phyloP scores from a whole-genome alignment of 2,888 invertebrate species.

The Cybosia mesomella region DNA sequence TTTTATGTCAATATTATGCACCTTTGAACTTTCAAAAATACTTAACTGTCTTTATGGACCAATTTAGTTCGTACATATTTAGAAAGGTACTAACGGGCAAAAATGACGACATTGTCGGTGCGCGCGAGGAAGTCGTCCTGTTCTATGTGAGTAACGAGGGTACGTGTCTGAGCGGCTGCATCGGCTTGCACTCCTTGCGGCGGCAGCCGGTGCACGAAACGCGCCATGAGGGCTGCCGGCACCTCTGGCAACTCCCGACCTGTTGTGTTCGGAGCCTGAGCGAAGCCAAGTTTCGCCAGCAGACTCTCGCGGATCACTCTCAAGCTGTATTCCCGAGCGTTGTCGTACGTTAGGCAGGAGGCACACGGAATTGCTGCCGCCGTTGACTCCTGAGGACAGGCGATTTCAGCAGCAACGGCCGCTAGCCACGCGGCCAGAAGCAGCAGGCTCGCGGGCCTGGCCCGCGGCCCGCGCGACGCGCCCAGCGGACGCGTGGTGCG shows the following conservation, averaged over 20 bases:
- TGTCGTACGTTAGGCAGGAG: slow-evolving; percentile 86
- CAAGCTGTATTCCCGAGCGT: slow-evolving; percentile 87
- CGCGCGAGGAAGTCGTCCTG: slow-evolving; percentile 90
- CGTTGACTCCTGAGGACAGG: slow-evolving; percentile 75
- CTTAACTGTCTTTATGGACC: slow-evolving; percentile 46
- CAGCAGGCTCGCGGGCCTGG: slow-evolving; percentile 87
- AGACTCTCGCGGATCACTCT: slow-evolving; percentile 89
- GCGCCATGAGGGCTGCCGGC: slow-evolving; percentile 85
- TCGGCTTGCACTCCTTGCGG: slow-evolving; percentile 88
- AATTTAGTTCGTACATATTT: slow-evolving; percentile 31
- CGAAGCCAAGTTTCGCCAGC: slow-evolving; percentile 88
- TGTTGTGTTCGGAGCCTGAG: slow-evolving; percentile 89
- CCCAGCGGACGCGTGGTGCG: slow-evolving; percentile 87
- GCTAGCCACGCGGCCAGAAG: slow-evolving; percentile 84
- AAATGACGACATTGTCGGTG: slow-evolving; percentile 90
- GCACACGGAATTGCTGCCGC: slow-evolving; percentile 78
- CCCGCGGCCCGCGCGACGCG: slow-evolving; percentile 87
- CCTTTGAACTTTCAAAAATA: slow-evolving; percentile 33
- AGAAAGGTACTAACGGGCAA: slow-evolving; percentile 89
- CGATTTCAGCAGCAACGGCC: slow-evolving; percentile 77
- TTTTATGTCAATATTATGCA: slow-evolving; percentile 50
- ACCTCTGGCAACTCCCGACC: slow-evolving; percentile 86
- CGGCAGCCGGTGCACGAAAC: slow-evolving; percentile 83
- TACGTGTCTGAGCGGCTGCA: slow-evolving; percentile 82
- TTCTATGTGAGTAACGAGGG: slow-evolving; percentile 86